Evolutionary conservation across 2,113 vertebrate species (phyloP), one percentile per base, ranked within the genome.

Genomic region (Prochilodus magdalenae): DNA sequence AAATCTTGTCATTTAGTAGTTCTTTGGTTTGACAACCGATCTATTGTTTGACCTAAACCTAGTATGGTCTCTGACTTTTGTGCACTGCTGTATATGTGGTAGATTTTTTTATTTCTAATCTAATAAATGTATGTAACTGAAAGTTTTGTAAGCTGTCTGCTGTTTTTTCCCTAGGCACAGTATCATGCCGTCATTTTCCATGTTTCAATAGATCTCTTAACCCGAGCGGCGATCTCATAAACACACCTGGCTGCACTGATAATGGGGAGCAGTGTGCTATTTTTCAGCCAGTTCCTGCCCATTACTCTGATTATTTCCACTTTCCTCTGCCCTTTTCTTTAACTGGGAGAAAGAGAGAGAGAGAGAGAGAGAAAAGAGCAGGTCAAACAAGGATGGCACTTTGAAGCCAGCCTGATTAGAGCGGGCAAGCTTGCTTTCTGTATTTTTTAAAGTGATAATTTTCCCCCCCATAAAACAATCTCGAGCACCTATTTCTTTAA

Each of bases 401-500:
- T 92, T 82, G 92, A 94, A 93, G 88, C 90, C 84, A 87, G 85
- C 89, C 91, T 93, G 90, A 92, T 94, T 88, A 88, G 89, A 77
- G 87, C 81, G 89, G 86, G 86, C 88, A 92, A 94, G 93, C 90
- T 91, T 92, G 90, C 94, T 91, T 90, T 90, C 89, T 90, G 89
- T 94, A 90, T 92, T 95, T 75, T 57, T 89, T 93, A 94, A 95
- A 96, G 91, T 93, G 94, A 92, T 95, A 94, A 94, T 95, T 93
- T 92, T 85, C 86, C 92, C 86, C 91, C 87, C 91, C 89, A 91
- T 94, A 89, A 92, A 94, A 91, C 91, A 93, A 92, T 91, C 94
- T 95, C 90, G 88, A 96, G 95, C 92, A 93, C 93, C 94, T 92
- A 94, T 95, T 96, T 95, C 93, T 95, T 96, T 95, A 94, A 97